phyloP scores from a whole-genome alignment of 2,888 invertebrate genomes.

The Volucella inanis region DNA sequence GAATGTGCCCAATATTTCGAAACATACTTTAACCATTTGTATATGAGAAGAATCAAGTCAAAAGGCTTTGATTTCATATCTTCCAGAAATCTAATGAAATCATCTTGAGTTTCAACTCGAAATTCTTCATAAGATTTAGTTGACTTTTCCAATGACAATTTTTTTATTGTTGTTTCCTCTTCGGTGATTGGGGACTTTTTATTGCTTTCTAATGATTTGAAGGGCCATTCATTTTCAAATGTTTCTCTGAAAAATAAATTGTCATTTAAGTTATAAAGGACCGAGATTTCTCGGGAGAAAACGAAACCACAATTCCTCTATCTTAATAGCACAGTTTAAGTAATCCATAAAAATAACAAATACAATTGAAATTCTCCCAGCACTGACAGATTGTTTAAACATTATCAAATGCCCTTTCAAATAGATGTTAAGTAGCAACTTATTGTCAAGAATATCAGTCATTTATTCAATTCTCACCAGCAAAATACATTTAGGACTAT shows the following conservation, averaged over 20 bases:
- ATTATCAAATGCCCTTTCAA: too few species aligned
- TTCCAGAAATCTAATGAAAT: conserved; percentile 76
- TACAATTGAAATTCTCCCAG: too few species aligned
- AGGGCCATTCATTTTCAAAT: conserved; percentile 77
- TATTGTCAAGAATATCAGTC: too few species aligned
- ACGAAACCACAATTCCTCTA: too few species aligned
- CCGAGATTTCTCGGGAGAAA: too few species aligned
- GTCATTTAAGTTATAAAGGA: neutral
- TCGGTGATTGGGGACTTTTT: conserved; percentile 34
- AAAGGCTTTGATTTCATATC: conserved; percentile 74
- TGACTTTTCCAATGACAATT: conserved; percentile 13
- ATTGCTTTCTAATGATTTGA: conserved; percentile 61
- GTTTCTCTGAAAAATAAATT: conserved; percentile 71
- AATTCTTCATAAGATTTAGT: conserved; percentile 74
- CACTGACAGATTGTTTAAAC: too few species aligned
- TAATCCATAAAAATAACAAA: too few species aligned
- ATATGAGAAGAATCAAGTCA: conserved; percentile 77
- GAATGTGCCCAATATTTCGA: conserved; percentile 77
- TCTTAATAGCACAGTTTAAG: too few species aligned
- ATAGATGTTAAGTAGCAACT: too few species aligned
- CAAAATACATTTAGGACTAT: too few species aligned
- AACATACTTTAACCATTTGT: conserved; percentile 78
- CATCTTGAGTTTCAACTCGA: conserved; percentile 74
- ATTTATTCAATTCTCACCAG: too few species aligned
- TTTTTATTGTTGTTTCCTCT: conserved; percentile 16